Base-by-base conservation (phyloP, 64 coral and sea anemone species). In the Stichodactyla helianthus region DNA sequence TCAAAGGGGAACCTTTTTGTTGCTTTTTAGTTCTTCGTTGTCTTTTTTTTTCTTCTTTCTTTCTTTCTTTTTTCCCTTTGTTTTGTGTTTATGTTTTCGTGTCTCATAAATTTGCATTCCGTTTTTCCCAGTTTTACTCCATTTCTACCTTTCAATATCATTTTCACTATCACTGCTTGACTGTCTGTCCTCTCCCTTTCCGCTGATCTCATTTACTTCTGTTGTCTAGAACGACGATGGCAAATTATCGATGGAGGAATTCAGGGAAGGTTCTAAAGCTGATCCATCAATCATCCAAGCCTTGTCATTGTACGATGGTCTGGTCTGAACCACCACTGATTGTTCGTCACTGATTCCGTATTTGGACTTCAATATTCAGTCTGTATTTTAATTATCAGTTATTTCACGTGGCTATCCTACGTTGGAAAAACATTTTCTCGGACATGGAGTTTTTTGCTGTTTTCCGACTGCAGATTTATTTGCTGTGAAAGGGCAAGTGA, bases 201-300 rank as follows among this genome's bases (percentile, higher is more conserved):
- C 65, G 22, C 1, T 20, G 23, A 71, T 10, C 14, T 59, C 59
- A 13, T 67, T 20, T 22, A 55, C n/a, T 58, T 77, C 52, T 77
- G 2, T 82, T 20, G 20, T 84, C 52, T 58, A 99, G 97, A 99
- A 99, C 92, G 86, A 92, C 18, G 97, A 99, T 89, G 97, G 93
- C 19, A 92, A 87, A 23, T 80, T 99, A 19, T 99, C 97, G 25
- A 90, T 95, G 90, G 97, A 99, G 79, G 97, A 99, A 31, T 99
- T 99, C 77, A 90, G 91, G 27, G 97, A 99, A 64, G 97, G 97
- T 3, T 99, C 97, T 0, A 99, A 99, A 71, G 88, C 97, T 25
- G 97, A 99, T 86, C 97, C 97, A 20, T 95, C 97, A 23, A 99
- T 99, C 86, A 92, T 99, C 7, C 97, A 99, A 77, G 97, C 97